Evolutionary conservation across 2,797 vertebrate genomes (phyloP).

Genomic region (Molossus alvarezi): DNA sequence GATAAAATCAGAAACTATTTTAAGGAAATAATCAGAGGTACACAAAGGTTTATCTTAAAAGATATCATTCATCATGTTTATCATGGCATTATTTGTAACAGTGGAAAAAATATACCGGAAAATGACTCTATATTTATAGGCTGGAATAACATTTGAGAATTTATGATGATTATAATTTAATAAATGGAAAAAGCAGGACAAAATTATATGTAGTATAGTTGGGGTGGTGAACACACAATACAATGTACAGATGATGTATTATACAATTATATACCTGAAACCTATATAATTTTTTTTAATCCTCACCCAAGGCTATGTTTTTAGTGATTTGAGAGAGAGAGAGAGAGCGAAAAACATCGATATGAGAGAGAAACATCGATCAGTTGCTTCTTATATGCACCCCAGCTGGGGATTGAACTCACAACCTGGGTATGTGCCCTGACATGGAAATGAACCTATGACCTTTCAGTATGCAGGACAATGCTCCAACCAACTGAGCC

Average conservation of each 20-base stretch:
- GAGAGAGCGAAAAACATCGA: background rate
- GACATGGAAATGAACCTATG: background rate
- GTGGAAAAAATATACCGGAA: background rate
- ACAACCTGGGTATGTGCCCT: background rate
- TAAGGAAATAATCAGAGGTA: background rate
- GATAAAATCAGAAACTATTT: slow-evolving; percentile 18
- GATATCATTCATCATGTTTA: background rate
- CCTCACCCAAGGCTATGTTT: background rate
- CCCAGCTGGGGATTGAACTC: background rate
- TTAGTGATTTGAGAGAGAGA: background rate
- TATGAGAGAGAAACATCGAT: background rate
- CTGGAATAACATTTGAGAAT: background rate
- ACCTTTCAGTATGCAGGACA: background rate
- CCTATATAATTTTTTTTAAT: background rate
- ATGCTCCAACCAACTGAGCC: background rate
- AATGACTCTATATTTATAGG: background rate
- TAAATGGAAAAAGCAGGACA: background rate
- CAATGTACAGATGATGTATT: background rate
- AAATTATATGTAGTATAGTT: slow-evolving; percentile 7
- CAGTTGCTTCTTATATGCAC: background rate
- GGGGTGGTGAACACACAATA: background rate
- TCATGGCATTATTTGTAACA: background rate
- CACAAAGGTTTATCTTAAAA: background rate
- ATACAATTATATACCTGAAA: background rate
- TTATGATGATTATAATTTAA: background rate